A percentile compares a stretch with the other conserved stretches of the same genome.
phyloP scores from a whole-genome alignment of 2,797 vertebrate species.

The Dipus sagitta region DNA sequence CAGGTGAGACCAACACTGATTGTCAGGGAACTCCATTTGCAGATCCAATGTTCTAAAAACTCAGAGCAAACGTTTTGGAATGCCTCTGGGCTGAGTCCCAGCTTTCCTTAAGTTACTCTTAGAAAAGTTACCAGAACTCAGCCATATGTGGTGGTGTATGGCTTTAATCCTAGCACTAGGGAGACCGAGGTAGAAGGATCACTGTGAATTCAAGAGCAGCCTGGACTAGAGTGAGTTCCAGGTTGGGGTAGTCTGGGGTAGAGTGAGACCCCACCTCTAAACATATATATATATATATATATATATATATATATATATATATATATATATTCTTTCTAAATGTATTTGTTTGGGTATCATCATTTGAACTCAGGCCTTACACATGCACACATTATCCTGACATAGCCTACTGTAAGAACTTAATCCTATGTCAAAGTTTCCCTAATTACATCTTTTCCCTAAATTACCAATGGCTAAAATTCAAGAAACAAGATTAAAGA shows the following conservation, averaged over 20 bases:
- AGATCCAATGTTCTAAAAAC: background rate
- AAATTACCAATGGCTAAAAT: conserved; percentile 7
- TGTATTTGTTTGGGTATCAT: background rate
- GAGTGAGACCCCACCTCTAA: too few relatives aligned
- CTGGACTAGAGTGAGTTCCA: too few relatives aligned
- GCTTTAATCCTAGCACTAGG: too few relatives aligned
- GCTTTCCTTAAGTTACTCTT: background rate
- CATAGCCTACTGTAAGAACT: background rate
- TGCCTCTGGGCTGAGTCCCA: background rate
- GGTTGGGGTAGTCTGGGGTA: too few relatives aligned
- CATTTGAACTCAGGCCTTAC: background rate
- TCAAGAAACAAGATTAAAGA: conserved; percentile 16
- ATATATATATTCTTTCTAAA: background rate
- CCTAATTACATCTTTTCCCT: background rate
- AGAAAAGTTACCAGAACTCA: conserved; percentile 27
- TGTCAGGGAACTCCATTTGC: background rate
- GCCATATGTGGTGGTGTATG: too few relatives aligned
- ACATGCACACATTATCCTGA: background rate
- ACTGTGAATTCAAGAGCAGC: too few relatives aligned
- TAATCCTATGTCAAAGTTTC: background rate
- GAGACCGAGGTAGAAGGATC: too few relatives aligned
- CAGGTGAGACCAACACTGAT: background rate
- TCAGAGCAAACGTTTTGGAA: background rate
- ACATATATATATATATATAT: too few relatives aligned
- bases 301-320: too few relatives aligned